These are phyloP conservation scores for Muntiacus muntjak DNA, from an alignment of 2,113 vertebrate genomes.

Conservation along the genomic window DNA sequence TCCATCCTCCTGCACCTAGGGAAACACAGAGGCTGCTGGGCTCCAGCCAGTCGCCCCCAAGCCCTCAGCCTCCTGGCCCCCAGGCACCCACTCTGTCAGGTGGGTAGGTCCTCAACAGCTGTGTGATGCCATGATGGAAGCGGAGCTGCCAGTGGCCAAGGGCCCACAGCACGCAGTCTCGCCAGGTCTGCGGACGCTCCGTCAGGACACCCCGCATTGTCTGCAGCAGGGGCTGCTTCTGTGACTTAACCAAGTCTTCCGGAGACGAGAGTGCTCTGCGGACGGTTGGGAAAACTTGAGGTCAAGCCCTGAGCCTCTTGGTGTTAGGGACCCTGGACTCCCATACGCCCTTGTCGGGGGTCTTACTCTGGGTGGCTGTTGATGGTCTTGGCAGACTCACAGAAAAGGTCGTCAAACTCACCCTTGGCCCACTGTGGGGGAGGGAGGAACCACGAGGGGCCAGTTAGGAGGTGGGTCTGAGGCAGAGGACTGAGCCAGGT, in stretches of 20 bases:
- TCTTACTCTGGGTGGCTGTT: constrained; percentile 65
- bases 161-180: constrained; percentile 86
- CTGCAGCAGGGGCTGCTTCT: constrained; percentile 76
- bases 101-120: constrained; percentile 82
- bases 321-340: background rate
- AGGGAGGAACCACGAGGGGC: background rate
- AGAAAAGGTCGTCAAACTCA: constrained; percentile 71
- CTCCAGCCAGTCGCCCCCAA: background rate
- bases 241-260: constrained; percentile 47
- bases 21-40: background rate
- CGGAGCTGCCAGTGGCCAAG: constrained; percentile 81
- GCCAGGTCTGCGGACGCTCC: constrained; percentile 77
- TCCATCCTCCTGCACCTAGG: constrained; percentile 44
- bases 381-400: constrained; percentile 59
- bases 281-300: background rate
- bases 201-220: constrained; percentile 74
- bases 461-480: background rate
- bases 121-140: constrained; percentile 78
- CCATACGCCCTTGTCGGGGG: background rate
- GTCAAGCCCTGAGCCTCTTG: background rate
- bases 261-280: constrained; percentile 76
- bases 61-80: background rate
- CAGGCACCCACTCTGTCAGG: constrained; percentile 74
- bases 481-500: background rate
- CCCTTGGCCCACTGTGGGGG: constrained; percentile 67